Conservation (phyloP, 2,113 vertebrate species). For the human region DNA sequence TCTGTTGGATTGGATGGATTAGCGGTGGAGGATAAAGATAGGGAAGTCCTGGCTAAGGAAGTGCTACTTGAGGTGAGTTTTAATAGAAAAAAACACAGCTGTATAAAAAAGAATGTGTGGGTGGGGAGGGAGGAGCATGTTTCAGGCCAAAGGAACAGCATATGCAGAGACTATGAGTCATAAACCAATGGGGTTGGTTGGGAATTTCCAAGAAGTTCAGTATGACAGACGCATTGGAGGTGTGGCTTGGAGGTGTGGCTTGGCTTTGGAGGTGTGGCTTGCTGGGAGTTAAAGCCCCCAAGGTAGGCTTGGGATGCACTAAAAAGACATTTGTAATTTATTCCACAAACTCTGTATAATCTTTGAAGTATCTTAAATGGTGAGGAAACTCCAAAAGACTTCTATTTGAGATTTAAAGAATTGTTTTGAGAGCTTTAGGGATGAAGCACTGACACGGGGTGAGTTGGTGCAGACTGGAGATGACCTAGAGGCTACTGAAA, state of each 20-base stretch:
- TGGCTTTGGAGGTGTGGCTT: neutral
- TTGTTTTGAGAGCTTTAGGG: neutral
- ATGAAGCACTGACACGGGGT: neutral
- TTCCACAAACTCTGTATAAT: neutral
- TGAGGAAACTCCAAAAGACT: neutral
- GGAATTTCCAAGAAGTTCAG: neutral
- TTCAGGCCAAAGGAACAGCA: neutral
- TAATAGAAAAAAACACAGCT: neutral
- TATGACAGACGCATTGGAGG: neutral
- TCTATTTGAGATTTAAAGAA: neutral
- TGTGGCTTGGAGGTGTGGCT: neutral
- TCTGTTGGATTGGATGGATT: accelerated
- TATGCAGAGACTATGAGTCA: neutral
- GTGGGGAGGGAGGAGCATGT: neutral
- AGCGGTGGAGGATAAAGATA: neutral
- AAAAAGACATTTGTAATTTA: neutral
- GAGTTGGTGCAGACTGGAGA: neutral
- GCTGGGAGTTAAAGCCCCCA: neutral
- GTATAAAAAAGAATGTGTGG: neutral
- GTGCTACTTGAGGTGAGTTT: neutral
- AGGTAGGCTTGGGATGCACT: neutral
- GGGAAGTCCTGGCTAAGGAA: neutral
- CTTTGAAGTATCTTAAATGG: neutral
- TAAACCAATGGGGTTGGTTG: neutral
- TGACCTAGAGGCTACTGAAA: neutral